phyloP scores from a whole-genome alignment of 2,888 invertebrate genomes.

The Minunthozetes semirufus region DNA sequence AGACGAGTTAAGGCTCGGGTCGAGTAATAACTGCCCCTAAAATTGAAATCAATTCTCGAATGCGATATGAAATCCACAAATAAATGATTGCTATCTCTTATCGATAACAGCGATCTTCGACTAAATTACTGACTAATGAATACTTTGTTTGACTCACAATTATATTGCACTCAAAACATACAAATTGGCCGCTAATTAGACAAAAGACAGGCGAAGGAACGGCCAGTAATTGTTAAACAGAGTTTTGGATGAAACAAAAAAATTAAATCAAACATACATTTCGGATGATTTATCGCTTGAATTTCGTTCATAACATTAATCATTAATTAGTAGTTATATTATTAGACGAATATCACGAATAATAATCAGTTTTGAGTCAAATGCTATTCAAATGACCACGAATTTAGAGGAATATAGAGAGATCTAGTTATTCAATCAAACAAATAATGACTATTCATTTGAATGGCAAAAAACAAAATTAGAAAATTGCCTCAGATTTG shows the following conservation, averaged over 20 bases:
- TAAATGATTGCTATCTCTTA: not conserved
- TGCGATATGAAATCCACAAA: not conserved
- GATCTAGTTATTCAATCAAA: not conserved
- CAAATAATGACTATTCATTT: not conserved
- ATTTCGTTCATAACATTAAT: not conserved
- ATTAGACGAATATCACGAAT: not conserved
- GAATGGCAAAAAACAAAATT: not conserved
- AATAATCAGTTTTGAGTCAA: not conserved
- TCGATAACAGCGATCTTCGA: conserved; percentile 7
- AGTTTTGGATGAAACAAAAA: not conserved
- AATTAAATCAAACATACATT: conserved; percentile 25
- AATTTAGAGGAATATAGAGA: too few species aligned
- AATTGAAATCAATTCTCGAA: not conserved
- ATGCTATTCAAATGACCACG: too few species aligned
- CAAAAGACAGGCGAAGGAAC: not conserved
- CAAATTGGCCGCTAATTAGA: not conserved
- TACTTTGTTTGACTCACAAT: conserved; percentile 16
- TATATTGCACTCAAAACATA: not conserved
- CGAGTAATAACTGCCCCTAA: not conserved
- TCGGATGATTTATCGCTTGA: conserved; percentile 8
- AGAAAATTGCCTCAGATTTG: not conserved
- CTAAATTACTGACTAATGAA: not conserved
- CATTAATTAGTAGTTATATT: conserved; percentile 8
- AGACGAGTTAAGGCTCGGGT: not conserved
- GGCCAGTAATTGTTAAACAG: not conserved